Evolutionary conservation across 2,888 invertebrate species (phyloP).

Genomic region (Rhingia rostrata): DNA sequence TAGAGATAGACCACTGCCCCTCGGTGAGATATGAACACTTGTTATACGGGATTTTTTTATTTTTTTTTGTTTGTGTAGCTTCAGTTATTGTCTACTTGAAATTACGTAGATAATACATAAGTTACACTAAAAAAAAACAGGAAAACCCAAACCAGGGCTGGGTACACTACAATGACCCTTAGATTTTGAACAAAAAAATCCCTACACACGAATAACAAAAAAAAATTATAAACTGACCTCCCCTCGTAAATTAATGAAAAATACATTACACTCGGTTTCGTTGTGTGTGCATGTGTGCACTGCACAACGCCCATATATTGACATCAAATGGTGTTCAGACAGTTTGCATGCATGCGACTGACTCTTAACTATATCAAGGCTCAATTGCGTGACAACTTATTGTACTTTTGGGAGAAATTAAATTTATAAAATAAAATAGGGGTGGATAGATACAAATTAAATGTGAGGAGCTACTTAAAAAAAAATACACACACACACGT

Average conservation of each 20-base stretch:
- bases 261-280: slow-evolving; percentile 49
- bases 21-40: slow-evolving; percentile 64
- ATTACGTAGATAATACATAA: slow-evolving; percentile 43
- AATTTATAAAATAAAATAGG: slow-evolving; percentile 25
- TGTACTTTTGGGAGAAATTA: slow-evolving; percentile 54
- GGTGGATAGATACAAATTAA: slow-evolving; percentile 34
- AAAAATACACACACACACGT: slow-evolving; percentile 9
- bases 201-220: slow-evolving; percentile 17
- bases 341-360: slow-evolving; percentile 26
- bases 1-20: slow-evolving; percentile 1
- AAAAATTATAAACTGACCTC: slow-evolving; percentile 57
- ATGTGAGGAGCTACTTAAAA: slow-evolving; percentile 26
- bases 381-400: slow-evolving; percentile 71
- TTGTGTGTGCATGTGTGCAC: slow-evolving; percentile 15
- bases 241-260: slow-evolving; percentile 68
- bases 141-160: slow-evolving; percentile 29
- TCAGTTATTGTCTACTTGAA: slow-evolving; percentile 32
- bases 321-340: slow-evolving; percentile 27
- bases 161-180: slow-evolving; percentile 49
- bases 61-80: slow-evolving; percentile 1
- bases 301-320: slow-evolving; percentile 56
- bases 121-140: background rate
- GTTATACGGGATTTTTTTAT: slow-evolving; percentile 35
- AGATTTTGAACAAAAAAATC: slow-evolving; percentile 25
- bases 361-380: slow-evolving; percentile 12